phyloP scores from a whole-genome alignment of 1,140 invertebrate genomes.

The Leptinotarsa undecemlineata region DNA sequence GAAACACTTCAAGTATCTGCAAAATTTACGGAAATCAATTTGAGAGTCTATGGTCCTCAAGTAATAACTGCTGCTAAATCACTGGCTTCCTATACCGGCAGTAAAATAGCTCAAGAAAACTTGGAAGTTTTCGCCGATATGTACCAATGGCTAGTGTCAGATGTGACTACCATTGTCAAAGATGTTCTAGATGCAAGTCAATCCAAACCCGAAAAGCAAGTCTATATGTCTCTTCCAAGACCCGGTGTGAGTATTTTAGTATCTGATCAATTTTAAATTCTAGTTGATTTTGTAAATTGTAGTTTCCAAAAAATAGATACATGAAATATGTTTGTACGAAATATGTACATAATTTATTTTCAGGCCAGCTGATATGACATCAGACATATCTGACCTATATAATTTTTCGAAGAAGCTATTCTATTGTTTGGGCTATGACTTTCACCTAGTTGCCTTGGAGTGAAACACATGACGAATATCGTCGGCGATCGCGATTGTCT shows the following conservation, averaged over 20 bases:
- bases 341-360: too few relatives aligned
- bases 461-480: too few relatives aligned
- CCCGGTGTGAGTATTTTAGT: constrained; percentile 72
- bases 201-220: constrained; percentile 79
- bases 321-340: too few relatives aligned
- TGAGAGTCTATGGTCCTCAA: constrained; percentile 92
- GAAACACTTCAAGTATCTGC: constrained; percentile 94
- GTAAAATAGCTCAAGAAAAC: constrained; percentile 96
- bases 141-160: constrained; percentile 92
- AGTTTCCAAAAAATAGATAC: too few relatives aligned
- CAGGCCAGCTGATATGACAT: too few relatives aligned
- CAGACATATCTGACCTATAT: too few relatives aligned
- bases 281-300: too few relatives aligned
- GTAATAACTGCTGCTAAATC: constrained; percentile 92
- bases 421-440: too few relatives aligned
- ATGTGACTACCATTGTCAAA: constrained; percentile 82
- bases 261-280: not conserved
- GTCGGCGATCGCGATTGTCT: too few relatives aligned
- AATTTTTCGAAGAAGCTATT: too few relatives aligned
- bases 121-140: constrained; percentile 97
- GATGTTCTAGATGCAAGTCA: constrained; percentile 87
- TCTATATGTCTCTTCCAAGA: constrained; percentile 91
- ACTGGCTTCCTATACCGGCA: constrained; percentile 86
- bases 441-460: too few relatives aligned
- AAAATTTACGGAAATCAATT: constrained; percentile 93